Conservation (phyloP, 2,113 vertebrate species). For the Butastur rufipennis region DNA sequence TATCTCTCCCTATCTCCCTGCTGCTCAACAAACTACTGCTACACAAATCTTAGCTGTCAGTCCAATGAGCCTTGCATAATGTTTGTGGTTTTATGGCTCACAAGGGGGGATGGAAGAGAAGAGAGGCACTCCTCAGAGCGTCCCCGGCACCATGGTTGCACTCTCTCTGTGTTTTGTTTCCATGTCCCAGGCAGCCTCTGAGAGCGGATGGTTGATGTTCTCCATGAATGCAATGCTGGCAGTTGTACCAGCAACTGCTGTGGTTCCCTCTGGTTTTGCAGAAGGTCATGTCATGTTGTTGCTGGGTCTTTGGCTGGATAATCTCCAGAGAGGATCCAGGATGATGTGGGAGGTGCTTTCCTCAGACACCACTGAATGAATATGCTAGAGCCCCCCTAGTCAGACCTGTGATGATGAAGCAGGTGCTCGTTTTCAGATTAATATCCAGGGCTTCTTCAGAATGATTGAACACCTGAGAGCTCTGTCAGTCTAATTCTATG, state of each 20-base stretch:
- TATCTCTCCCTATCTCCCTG: neutral
- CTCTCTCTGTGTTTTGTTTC: neutral
- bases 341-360: neutral
- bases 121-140: neutral
- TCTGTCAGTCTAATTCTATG: neutral
- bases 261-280: neutral
- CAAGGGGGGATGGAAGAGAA: neutral
- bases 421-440: neutral
- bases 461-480: fast-evolving
- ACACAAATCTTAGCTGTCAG: slow-evolving; percentile 4
- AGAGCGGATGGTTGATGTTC: neutral
- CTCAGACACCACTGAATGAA: neutral
- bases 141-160: neutral
- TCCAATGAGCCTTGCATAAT: neutral
- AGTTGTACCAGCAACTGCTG: neutral
- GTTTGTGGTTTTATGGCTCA: neutral
- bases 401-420: neutral
- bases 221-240: neutral
- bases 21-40: neutral
- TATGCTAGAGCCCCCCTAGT: neutral
- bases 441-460: neutral
- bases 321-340: neutral
- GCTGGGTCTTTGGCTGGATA: neutral
- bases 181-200: neutral
- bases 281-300: neutral